phyloP scores from a whole-genome alignment of 2,113 vertebrate species.

The Acrocephalus kingi region DNA sequence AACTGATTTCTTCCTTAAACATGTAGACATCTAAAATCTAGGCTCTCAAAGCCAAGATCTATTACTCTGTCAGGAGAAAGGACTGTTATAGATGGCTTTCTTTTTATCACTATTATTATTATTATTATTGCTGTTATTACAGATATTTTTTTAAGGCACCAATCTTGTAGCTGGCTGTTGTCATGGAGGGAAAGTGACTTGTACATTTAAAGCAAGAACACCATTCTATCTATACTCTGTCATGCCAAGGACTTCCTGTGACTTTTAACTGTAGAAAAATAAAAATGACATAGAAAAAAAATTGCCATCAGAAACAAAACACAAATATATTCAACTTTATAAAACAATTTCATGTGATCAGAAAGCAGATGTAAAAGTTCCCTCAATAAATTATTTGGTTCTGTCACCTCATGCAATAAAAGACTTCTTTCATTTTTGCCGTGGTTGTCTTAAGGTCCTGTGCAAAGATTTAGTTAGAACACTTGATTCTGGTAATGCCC shows the following conservation, averaged over 20 bases:
- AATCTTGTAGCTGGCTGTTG: neutral
- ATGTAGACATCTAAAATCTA: neutral
- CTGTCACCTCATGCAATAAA: neutral
- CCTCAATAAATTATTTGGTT: neutral
- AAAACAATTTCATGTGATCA: neutral
- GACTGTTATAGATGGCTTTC: neutral
- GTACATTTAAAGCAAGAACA: neutral
- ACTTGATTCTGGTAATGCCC: neutral
- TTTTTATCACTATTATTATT: neutral
- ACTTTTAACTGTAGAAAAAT: neutral
- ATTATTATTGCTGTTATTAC: neutral
- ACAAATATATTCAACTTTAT: neutral
- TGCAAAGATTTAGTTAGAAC: neutral
- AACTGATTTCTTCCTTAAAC: neutral
- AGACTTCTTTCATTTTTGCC: neutral
- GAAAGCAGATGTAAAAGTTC: neutral
- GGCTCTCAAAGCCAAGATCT: neutral
- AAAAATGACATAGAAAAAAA: neutral
- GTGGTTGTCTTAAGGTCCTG: neutral
- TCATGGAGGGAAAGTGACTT: neutral
- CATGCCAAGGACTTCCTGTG: neutral
- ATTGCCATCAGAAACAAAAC: neutral
- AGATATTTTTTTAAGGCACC: neutral
- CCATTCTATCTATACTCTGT: neutral
- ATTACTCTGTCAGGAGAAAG: neutral